These are phyloP conservation scores for Reinhardtius hippoglossoides DNA, from an alignment of 2,113 vertebrate genomes.

Conservation along the genomic window DNA sequence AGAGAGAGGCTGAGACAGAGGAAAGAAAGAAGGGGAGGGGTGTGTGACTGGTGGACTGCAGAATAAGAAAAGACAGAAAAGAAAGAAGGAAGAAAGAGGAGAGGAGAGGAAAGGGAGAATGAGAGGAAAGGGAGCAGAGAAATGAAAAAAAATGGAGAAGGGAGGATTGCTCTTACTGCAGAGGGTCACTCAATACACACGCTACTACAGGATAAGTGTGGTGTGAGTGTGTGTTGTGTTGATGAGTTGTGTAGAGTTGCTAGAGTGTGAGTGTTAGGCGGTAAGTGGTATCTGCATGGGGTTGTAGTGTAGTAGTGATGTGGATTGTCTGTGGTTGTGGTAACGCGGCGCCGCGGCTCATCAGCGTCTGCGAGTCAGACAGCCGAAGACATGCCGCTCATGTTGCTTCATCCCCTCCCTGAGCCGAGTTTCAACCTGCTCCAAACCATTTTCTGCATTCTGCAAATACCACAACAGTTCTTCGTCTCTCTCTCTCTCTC, in stretches of 20 bases:
- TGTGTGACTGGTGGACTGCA: conserved; percentile 37
- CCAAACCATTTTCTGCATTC: conserved; percentile 66
- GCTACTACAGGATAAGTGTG: conserved; percentile 36
- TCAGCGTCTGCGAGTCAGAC: conserved; percentile 65
- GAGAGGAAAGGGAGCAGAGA: conserved; percentile 40
- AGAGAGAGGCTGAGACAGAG: conserved; percentile 16
- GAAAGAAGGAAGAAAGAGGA: not conserved
- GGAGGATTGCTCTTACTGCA: conserved; percentile 70
- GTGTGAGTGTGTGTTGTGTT: not conserved
- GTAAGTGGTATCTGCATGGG: no score
- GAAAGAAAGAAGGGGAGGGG: not conserved
- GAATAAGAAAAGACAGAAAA: conserved; percentile 34
- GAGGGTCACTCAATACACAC: no score
- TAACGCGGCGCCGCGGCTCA: conserved; percentile 54
- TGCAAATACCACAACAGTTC: conserved; percentile 62
- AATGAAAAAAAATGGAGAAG: conserved; percentile 11
- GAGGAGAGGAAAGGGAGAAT: conserved; percentile 14
- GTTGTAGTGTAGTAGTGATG: no score
- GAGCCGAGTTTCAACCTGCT: conserved; percentile 70
- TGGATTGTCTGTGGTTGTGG: conserved; percentile 44
- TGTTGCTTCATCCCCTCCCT: conserved; percentile 55
- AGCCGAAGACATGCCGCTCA: conserved; percentile 55
- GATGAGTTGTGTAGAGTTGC: no score
- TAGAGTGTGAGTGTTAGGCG: no score
- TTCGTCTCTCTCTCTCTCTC: not conserved